Evolutionary conservation across 2,113 vertebrate genomes (phyloP), one percentile per base, ranked within the genome.

Genomic region (Hippocampus barbouri): DNA sequence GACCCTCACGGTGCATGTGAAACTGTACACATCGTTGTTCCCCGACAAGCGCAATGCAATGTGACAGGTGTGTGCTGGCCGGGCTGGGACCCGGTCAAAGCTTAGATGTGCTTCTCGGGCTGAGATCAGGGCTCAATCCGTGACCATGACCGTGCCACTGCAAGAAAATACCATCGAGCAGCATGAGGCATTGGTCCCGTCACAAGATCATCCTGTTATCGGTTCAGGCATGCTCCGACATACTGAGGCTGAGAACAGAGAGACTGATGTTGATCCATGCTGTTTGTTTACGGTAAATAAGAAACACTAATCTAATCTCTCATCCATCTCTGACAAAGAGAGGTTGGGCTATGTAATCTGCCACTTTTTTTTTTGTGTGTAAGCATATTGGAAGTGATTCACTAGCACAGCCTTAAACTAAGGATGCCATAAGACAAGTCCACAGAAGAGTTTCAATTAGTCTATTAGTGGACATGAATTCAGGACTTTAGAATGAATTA

Each of bases 41-140:
- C 74, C 67, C 62, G 8, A 59, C 63, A 76, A 74, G 80, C 68
- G 68, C 65, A 30, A 84, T 78, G 74, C 74, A 80, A 85, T 79
- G 78, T 81, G 86, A 87, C 86, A 84, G 76, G 78, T 80, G 79
- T 14, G 70, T 82, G 74, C 80, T 81, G 83, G 81, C 84, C 81
- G 16, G 59, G 57, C 75, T 70, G 67, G 71, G 60, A 79, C 77
- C 72, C 34, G 62, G 59, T 54, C 69, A 51, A 71, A 68, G 71
- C 78, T 87, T 84, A 71, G 21, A 59, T 70, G 67, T 68, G 76
- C 72, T 40, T 68, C 57, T 78, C 49, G n/a, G 62, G 34, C 68
- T 23, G 67, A 21, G 72, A 72, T 62, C 60, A 63, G 34, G 9
- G 34, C 61, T 65, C 63, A 23, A 27, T 45, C 63, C 21, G 9